Base-by-base conservation (phyloP, 53 echinoderm and acorn worm genomes). In the Mesocentrotus franciscanus region DNA sequence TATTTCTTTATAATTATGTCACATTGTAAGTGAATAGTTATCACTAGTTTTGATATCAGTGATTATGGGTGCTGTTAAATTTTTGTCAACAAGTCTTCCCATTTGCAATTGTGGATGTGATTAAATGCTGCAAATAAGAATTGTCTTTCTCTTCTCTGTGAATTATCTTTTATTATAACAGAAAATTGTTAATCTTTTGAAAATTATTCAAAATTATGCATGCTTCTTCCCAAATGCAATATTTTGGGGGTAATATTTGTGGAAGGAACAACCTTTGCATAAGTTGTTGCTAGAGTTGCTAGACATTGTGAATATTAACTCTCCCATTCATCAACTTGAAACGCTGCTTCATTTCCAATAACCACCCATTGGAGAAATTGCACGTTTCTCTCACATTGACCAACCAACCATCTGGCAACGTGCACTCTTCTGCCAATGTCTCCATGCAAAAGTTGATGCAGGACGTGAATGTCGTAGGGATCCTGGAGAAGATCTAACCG, bases 81-180 rank as follows among this genome's bases (percentile, higher is more conserved):
- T 26, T 74, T 22, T 85, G 58, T 56, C 58, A 83, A 83, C 2
- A 36, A 10, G 39, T 83, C 42, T 36, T 83, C 42, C 15, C 8
- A 56, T 85, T 85, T 85, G 35, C 8, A 79, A 79, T 72, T 18
- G 14, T 79, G 15, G 18, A 16, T 79, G 15, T 57, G n/a, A 85
- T 85, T 85, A 85, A 85, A 85, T 56, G 85, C 85, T 85, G n/a
- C 58, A 58, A 85, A 85, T 1, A 58, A 85, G n/a, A 58, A 58
- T 26, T 16, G 35, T 36, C 33, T 39, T 85, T 24, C 1, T 83
- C 57, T 57, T 57, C n/a, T n/a, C n/a, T 10, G 39, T 39, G 39
- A 39, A 39, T 39, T 39, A 1, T 39, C 39, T 39, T 39, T 39
- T 39, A 39, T 39, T 39, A 3, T n/a, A 29, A 26, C 15, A 74